These are phyloP conservation scores for Halictus rubicundus DNA, from an alignment of 1,140 invertebrate species.

Conservation along the genomic window DNA sequence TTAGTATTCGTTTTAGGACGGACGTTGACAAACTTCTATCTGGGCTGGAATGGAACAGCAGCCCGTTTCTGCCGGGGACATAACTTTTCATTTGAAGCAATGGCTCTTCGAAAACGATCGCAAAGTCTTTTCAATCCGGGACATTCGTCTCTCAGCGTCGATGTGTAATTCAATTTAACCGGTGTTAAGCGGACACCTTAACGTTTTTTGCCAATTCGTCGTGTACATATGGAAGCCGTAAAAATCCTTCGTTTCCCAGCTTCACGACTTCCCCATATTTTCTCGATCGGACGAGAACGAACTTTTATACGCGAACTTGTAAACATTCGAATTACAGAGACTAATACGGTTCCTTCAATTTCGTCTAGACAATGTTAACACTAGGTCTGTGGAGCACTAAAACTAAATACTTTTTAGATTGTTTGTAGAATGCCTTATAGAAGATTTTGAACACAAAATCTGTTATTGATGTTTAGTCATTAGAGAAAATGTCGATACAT, in stretches of 20 bases:
- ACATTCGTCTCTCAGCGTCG: background rate
- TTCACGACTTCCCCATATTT: background rate
- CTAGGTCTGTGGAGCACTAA: too few relatives aligned
- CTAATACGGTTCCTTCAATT: too few relatives aligned
- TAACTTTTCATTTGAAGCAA: slow-evolving; percentile 13
- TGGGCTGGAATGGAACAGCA: background rate
- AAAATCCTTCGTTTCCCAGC: background rate
- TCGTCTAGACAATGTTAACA: background rate
- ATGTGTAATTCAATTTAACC: slow-evolving; percentile 31
- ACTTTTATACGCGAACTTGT: background rate
- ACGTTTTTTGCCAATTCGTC: slow-evolving; percentile 34
- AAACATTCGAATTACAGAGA: background rate
- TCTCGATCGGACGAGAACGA: background rate
- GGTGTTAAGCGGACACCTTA: background rate
- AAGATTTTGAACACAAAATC: too few relatives aligned
- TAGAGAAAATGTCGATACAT: too few relatives aligned
- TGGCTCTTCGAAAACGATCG: slow-evolving; percentile 11
- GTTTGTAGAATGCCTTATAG: too few relatives aligned
- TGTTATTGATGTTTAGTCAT: too few relatives aligned
- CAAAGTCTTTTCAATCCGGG: background rate
- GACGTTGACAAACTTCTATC: slow-evolving; percentile 10
- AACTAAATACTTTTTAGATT: too few relatives aligned
- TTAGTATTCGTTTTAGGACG: slow-evolving; percentile 9
- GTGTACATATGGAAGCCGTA: slow-evolving; percentile 11
- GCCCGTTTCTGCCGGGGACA: background rate